A percentile compares a stretch with the other conserved stretches of the same genome.
Conservation (phyloP, 1,140 invertebrate genomes). For the Diorhabda sublineata region DNA sequence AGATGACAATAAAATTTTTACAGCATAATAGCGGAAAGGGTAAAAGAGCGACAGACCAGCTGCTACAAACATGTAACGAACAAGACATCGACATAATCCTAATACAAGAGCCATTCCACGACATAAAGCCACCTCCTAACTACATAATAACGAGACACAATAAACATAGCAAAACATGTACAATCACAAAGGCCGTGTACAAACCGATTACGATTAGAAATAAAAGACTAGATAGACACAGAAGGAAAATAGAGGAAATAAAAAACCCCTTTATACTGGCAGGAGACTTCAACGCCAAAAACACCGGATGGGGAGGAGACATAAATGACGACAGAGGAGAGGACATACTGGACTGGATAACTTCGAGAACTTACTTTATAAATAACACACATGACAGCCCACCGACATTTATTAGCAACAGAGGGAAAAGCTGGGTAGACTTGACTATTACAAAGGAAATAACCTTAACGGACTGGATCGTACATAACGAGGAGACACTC, state of each 20-base stretch:
- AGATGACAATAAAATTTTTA: too few species aligned
- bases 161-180: too few species aligned
- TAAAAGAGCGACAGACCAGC: neutral
- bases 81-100: neutral
- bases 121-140: too few species aligned
- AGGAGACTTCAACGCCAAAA: slow-evolving; percentile 10
- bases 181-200: too few species aligned
- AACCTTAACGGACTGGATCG: neutral
- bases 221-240: too few species aligned
- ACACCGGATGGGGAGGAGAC: neutral
- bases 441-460: neutral
- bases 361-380: neutral
- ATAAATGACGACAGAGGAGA: too few species aligned
- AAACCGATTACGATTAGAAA: too few species aligned
- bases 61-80: neutral
- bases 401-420: neutral
- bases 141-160: too few species aligned
- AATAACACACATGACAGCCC: neutral
- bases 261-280: too few species aligned
- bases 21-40: neutral
- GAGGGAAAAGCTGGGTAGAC: neutral
- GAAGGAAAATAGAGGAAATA: too few species aligned
- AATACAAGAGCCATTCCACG: neutral
- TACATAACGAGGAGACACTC: slow-evolving; percentile 7
- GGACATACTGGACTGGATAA: neutral